Evolutionary conservation across 2,113 vertebrate genomes (phyloP), one percentile per base, ranked within the genome.

Genomic region (Mormoops blainvillei): DNA sequence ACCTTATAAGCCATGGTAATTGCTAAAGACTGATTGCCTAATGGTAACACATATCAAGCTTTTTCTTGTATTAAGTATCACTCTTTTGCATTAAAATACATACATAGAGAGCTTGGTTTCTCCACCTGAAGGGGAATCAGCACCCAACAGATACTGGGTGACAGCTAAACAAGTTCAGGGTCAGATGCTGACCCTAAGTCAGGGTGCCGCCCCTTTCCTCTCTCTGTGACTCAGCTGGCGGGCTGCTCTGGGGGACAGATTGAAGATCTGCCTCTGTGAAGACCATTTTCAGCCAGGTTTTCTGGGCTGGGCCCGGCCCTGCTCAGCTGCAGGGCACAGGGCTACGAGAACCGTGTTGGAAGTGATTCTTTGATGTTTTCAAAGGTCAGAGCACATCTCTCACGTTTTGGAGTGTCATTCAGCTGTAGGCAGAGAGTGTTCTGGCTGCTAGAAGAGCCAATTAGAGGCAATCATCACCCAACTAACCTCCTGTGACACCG

Each of bases 391-490:
- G 84, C 71, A 92, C 82, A 86, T 13, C 20, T 45, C 67, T 94
- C 77, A 81, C 95, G 82, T 95, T 96, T 88, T 95, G 67, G 92
- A 98, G n/a, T 96, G 94, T 93, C 94, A 91, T 73, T 95, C 3
- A 13, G 94, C 94, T 95, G 26, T 52, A 97, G 95, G 96, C 81
- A 70, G 61, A 95, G 87, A 52, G 76, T 76, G 93, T 96, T 96
- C 95, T 94, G 83, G 95, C 95, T 84, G 73, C 87, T 87, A n/a
- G 54, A 95, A 95, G 63, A 97, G 90, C 90, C 91, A 96, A 96
- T 97, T 97, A 98, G 86, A 96, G 94, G 92, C 95, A 96, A 96
- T 97, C 97, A 97, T 33, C 97, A 88, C 91, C 94, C 93, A 94
- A 88, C 96, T 92, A 94, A 91, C 97, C 97, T 97, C 93, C 96